These are phyloP conservation scores for Cerceris ruficornis DNA, from an alignment of 2,888 invertebrate genomes.

Conservation along the genomic window DNA sequence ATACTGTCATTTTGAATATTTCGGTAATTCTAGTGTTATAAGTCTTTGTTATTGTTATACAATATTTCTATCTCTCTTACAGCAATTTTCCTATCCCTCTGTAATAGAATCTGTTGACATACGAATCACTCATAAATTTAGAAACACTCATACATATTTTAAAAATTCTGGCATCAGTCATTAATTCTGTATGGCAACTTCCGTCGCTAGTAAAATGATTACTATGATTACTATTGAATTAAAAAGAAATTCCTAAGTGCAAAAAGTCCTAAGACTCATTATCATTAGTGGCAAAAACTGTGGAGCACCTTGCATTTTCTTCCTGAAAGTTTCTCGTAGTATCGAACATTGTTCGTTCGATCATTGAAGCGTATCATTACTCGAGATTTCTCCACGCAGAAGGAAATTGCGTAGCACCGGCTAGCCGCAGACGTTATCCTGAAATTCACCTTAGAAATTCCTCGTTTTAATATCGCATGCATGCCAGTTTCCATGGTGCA, in stretches of 20 bases:
- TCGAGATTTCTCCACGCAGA: constrained; percentile 45
- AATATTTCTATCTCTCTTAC: too few species aligned
- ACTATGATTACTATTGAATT: not conserved
- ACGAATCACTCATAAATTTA: too few species aligned
- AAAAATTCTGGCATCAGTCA: too few species aligned
- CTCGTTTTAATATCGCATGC: not conserved
- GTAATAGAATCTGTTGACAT: too few species aligned
- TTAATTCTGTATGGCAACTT: too few species aligned
- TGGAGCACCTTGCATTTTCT: not conserved
- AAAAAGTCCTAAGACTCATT: not conserved
- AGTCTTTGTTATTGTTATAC: too few species aligned
- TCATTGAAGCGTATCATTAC: constrained; percentile 49
- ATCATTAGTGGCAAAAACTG: not conserved
- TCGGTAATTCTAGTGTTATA: too few species aligned
- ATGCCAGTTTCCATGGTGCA: constrained; percentile 1
- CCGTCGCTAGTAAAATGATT: too few species aligned
- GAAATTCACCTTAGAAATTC: constrained; percentile 7
- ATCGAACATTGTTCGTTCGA: constrained; percentile 24
- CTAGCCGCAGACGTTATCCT: constrained; percentile 5
- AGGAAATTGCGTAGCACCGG: constrained; percentile 45
- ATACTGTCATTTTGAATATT: too few species aligned
- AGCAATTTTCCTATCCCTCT: too few species aligned
- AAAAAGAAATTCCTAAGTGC: not conserved
- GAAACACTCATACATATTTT: too few species aligned
- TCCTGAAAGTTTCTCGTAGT: constrained; percentile 6